A percentile compares a stretch with the other conserved stretches of the same genome.
Evolutionary conservation across 2,888 invertebrate genomes (phyloP).

Genomic region (Julus scanicus): DNA sequence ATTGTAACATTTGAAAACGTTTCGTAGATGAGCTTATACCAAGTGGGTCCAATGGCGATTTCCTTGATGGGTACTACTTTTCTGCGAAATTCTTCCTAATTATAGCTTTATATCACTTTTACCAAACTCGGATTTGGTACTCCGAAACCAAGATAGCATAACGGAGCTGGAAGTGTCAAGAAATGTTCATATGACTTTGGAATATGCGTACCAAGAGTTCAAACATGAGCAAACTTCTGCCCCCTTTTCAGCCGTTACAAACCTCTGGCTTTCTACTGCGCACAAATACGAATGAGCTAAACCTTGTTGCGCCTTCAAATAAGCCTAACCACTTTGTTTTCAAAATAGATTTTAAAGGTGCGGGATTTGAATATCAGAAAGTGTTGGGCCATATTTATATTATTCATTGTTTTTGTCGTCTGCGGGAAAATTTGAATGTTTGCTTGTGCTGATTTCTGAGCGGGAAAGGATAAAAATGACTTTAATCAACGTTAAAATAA

Average conservation of each 20-base stretch:
- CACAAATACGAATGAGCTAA: neutral
- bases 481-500: too few species aligned
- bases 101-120: neutral
- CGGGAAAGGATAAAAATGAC: too few species aligned
- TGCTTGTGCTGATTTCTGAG: too few species aligned
- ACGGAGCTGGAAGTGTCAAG: neutral
- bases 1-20: neutral
- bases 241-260: neutral
- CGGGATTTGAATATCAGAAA: neutral
- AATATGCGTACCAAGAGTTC: neutral
- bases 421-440: too few species aligned
- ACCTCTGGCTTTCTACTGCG: neutral
- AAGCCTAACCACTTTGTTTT: slow-evolving; percentile 12
- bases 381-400: too few species aligned
- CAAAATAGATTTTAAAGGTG: neutral
- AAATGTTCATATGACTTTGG: neutral
- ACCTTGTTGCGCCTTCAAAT: neutral
- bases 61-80: neutral
- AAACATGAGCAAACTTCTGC: neutral
- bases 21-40: neutral
- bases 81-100: neutral
- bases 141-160: neutral
- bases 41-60: slow-evolving; percentile 5
- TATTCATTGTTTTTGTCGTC: too few species aligned
- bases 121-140: neutral